Conservation (phyloP, 2,888 invertebrate genomes). For the Odontothrips loti region DNA sequence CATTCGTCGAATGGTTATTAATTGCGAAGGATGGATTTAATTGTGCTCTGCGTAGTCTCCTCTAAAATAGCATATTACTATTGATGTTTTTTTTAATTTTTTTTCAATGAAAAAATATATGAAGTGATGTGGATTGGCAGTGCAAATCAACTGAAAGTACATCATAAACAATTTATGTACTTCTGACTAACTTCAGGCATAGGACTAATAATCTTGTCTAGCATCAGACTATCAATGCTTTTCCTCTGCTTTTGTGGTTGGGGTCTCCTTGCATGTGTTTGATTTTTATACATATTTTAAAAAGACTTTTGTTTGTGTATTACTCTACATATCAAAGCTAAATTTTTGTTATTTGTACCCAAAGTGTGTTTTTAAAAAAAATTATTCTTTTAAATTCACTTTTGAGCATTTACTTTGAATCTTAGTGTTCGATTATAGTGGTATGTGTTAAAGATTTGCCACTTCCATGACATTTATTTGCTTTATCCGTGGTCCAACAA, state of each 20-base stretch:
- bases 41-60: not conserved
- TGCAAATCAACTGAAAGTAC: too few species aligned
- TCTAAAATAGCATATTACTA: not conserved
- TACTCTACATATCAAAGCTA: not conserved
- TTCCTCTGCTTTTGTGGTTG: conserved; percentile 2
- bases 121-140: not conserved
- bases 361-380: not conserved
- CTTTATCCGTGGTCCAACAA: too few species aligned
- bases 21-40: conserved; percentile 24
- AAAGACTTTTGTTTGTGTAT: not conserved
- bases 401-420: too few species aligned
- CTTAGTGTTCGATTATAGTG: too few species aligned
- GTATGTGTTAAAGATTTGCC: too few species aligned
- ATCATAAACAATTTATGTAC: not conserved
- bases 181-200: not conserved
- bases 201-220: not conserved
- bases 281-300: not conserved
- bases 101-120: not conserved
- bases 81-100: conserved; percentile 33
- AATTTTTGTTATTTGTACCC: not conserved
- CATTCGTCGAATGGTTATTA: conserved; percentile 29
- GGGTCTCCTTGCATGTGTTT: conserved; percentile 12
- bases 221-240: conserved; percentile 2
- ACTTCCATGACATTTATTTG: too few species aligned
- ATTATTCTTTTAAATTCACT: too few species aligned